Conservation (phyloP, 2,797 vertebrate genomes). For the Gallirallus australis region DNA sequence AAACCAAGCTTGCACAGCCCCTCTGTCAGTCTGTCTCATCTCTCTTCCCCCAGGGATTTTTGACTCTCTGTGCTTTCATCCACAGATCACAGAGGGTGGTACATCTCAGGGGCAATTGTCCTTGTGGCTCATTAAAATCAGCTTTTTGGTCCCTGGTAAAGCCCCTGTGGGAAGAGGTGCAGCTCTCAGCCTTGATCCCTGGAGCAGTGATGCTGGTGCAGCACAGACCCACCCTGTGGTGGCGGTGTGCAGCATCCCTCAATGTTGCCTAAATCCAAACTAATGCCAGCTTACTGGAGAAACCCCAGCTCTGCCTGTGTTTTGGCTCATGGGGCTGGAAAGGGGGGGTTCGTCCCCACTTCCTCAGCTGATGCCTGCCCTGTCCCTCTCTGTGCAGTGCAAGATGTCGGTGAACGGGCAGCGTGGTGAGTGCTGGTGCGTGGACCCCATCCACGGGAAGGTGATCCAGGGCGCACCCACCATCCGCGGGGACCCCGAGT, state of each 20-base stretch:
- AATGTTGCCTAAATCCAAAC: not conserved
- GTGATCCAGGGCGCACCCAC: conserved; percentile 87
- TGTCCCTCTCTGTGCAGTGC: conserved; percentile 83
- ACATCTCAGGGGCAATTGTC: not conserved
- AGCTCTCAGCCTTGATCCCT: not conserved
- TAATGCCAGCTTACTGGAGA: not conserved
- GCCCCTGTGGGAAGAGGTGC: not conserved
- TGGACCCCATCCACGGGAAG: conserved; percentile 90
- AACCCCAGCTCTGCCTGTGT: not conserved
- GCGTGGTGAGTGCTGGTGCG: conserved; percentile 96
- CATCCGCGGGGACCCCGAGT: conserved; percentile 93
- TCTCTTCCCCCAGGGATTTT: not conserved
- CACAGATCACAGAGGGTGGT: not conserved
- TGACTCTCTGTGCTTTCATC: not conserved
- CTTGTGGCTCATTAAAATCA: not conserved
- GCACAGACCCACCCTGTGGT: not conserved
- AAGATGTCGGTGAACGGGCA: conserved; percentile 97
- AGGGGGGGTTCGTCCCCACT: not conserved
- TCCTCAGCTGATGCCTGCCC: not conserved
- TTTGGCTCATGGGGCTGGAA: not conserved
- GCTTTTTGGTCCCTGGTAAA: not conserved
- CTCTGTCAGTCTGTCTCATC: not conserved
- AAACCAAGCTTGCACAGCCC: not conserved
- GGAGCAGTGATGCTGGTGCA: not conserved
- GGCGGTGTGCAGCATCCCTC: not conserved